Evolutionary conservation across 2,113 vertebrate species (phyloP), one percentile per base, ranked within the genome.

Genomic region (Tyto alba): DNA sequence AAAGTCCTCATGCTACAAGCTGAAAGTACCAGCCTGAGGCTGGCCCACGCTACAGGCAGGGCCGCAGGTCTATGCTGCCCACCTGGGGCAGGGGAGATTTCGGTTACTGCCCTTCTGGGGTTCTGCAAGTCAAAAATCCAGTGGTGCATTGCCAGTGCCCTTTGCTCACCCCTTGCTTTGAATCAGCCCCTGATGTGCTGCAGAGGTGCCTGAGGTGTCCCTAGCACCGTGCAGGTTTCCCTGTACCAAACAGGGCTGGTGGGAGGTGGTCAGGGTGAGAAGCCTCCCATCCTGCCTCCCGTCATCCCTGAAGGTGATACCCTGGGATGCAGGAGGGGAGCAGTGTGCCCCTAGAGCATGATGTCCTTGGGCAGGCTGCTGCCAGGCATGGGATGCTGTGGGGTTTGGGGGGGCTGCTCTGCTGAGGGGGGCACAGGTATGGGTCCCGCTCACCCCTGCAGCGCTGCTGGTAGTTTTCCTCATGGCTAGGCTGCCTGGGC

Each of bases 191-290:
- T 2, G 17, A 52, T 34, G 25, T 7, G 16, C 43, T 56, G 60
- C 16, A 48, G 81, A 68, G 43, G 43, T 64, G n/a, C 26, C 50
- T 1, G 3, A 57, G n/a, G 32, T 1, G 7, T 63, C 76, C 74
- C 60, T 23, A 36, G 75, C 0, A 0, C 27, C 1, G 2, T 1
- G 12, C 16, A 43, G 40, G 7, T n/a, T 50, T 81, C n/a, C 32
- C 16, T 36, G 36, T 19, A 20, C 55, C 1, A 13, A 71, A 40
- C 2, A 19, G 16, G 47, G 40, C 43, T 76, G 74, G 25, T 13
- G 30, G 7, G 63, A 80, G 55, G 27, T 2, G 7, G 16, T 17
- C 29, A 52, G 9, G 26, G 18, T n/a, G 32, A 56, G 69, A 77
- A 92, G 30, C 16, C 20, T 47, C 47, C 30, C 41, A 50, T 47